These are phyloP conservation scores for Neoaliturus tenellus DNA, from an alignment of 2,888 invertebrate genomes.

Conservation along the genomic window DNA sequence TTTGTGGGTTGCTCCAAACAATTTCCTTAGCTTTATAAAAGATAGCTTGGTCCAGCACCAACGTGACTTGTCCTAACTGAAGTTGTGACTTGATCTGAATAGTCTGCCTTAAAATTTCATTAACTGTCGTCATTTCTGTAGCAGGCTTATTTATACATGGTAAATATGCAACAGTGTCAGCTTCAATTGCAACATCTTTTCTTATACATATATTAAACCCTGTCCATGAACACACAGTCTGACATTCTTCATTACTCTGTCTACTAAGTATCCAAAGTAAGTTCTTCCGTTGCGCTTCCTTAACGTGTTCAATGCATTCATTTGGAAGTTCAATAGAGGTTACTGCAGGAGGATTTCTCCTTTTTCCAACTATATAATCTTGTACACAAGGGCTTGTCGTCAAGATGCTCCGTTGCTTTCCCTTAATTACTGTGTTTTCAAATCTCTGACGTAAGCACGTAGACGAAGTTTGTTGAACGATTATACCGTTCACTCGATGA, in stretches of 20 bases:
- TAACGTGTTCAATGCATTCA: conserved; percentile 38
- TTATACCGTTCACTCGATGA: conserved; percentile 26
- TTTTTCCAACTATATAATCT: conserved; percentile 35
- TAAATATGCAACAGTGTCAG: conserved; percentile 25
- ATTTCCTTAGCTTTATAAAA: conserved; percentile 22
- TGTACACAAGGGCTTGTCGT: neutral
- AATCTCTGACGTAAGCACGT: conserved; percentile 35
- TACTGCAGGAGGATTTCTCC: conserved; percentile 37
- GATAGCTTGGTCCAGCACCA: conserved; percentile 31
- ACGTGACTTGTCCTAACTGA: neutral
- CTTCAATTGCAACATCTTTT: conserved; percentile 25
- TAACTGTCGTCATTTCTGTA: conserved; percentile 27
- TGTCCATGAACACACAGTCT: conserved; percentile 27
- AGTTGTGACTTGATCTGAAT: neutral
- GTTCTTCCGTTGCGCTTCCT: conserved; percentile 30
- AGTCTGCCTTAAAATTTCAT: conserved; percentile 20
- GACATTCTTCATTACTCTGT: conserved; percentile 6
- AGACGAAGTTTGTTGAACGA: conserved; percentile 32
- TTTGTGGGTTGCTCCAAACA: conserved; percentile 9
- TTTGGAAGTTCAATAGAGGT: conserved; percentile 30
- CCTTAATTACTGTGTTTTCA: conserved; percentile 12
- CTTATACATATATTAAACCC: conserved; percentile 22
- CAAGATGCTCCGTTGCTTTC: conserved; percentile 10
- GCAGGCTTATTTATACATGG: conserved; percentile 32
- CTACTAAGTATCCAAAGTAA: conserved; percentile 41